Evolutionary conservation across 2,797 vertebrate species (phyloP), one percentile per base, ranked within the genome.

Genomic region (Channa striata): DNA sequence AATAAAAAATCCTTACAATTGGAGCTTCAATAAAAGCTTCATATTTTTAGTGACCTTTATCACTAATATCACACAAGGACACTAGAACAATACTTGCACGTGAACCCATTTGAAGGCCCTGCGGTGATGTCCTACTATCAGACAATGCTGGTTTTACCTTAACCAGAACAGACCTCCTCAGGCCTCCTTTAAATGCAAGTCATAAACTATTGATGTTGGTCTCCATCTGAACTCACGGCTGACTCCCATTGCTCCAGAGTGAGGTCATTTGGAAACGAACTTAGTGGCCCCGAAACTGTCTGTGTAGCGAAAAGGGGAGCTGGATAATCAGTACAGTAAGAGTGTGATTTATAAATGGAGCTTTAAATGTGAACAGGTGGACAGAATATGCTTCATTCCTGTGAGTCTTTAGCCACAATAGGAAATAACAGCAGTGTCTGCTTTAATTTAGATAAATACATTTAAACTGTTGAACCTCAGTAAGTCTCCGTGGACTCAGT

Each of bases 191-290:
- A 69, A 77, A 78, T 56, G 23, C 50, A 39, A 37, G 63, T 66
- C 75, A 68, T 84, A 76, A 82, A 81, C 33, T 87, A 74, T 74
- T 72, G 74, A 84, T 68, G 75, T 64, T 54, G 73, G 71, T 88
- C 82, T 68, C 20, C 21, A 44, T 73, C 19, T 77, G 71, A 90
- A 87, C 76, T 64, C 69, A n/a, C 51, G 11, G 43, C 71, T 59
- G 71, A 79, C 72, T 84, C 63, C 52, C 78, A 66, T 74, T 13
- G 6, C 63, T 77, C 1, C 51, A 46, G 64, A 43, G 66, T 90
- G 84, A 84, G 72, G 75, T 87, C 87, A 82, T 74, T 54, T 81
- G 78, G 85, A 87, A 89, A 83, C 57, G 68, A 79, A 83, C 61
- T 46, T 51, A 62, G 56, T 53, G 74, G 72, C 60, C 51, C 63